phyloP scores from a whole-genome alignment of 2,888 invertebrate species.

The Hirtodrosophila alboralis region DNA sequence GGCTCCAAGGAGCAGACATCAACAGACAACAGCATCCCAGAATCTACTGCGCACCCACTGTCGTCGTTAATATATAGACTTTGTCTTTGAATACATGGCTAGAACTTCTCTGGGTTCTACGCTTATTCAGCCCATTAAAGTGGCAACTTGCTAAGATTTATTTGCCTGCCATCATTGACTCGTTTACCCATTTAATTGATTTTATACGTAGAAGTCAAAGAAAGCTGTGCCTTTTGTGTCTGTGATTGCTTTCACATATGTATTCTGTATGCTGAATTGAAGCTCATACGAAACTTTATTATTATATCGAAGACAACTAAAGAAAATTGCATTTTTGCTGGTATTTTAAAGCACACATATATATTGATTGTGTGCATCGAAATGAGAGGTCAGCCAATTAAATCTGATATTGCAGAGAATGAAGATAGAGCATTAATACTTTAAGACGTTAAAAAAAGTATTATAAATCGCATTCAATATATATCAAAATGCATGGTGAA shows the following conservation, averaged over 20 bases:
- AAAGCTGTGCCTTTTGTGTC: constrained; percentile 4
- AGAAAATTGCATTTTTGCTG: background rate
- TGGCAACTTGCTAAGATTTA: constrained; percentile 56
- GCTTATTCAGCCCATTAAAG: constrained; percentile 12
- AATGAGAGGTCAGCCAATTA: too few relatives aligned
- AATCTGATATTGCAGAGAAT: too few relatives aligned
- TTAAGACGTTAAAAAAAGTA: too few relatives aligned
- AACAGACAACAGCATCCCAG: too few relatives aligned
- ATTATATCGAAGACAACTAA: background rate
- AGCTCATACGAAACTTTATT: constrained; percentile 1
- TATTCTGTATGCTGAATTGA: too few relatives aligned
- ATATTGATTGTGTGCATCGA: too few relatives aligned
- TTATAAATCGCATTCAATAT: too few relatives aligned
- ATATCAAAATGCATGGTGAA: too few relatives aligned
- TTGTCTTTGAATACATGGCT: constrained; percentile 53
- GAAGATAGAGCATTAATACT: too few relatives aligned
- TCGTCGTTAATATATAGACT: constrained; percentile 51
- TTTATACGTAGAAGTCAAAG: too few relatives aligned
- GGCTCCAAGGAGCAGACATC: background rate
- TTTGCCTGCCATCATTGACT: constrained; percentile 39
- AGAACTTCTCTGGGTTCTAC: constrained; percentile 19
- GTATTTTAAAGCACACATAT: too few relatives aligned
- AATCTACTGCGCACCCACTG: constrained; percentile 9
- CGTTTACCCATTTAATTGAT: constrained; percentile 10
- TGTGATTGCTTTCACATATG: constrained; percentile 42